Conservation (phyloP, 2,797 vertebrate genomes). For the Petrocephalus schoutedeni region DNA sequence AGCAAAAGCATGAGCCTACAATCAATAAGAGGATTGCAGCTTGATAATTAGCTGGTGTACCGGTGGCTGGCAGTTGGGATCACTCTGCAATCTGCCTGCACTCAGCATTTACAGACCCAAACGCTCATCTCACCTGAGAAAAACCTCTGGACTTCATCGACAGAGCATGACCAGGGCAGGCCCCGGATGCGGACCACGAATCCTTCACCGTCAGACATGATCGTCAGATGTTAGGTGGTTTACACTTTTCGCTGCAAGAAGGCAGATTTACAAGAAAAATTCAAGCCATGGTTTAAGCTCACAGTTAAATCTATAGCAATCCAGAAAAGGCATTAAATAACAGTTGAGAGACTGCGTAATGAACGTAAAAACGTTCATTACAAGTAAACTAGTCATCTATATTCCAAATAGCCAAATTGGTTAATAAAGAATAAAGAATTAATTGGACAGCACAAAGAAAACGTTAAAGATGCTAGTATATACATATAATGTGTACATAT, state of each 20-base stretch:
- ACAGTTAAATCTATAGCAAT: background rate
- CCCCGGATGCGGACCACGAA: constrained; percentile 79
- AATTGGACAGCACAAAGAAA: background rate
- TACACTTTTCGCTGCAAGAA: background rate
- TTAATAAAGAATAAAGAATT: background rate
- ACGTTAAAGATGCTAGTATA: background rate
- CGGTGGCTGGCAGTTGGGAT: background rate
- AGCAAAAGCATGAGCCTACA: background rate
- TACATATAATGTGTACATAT: no score
- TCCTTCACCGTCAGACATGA: constrained; percentile 66
- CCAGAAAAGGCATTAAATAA: background rate
- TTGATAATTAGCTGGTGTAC: background rate
- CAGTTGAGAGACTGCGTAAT: no score
- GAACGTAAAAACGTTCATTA: background rate
- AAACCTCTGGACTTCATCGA: constrained; percentile 75
- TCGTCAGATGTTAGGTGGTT: background rate
- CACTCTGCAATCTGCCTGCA: background rate
- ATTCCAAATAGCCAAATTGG: background rate
- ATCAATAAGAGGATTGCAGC: background rate
- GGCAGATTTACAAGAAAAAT: background rate
- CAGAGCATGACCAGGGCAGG: constrained; percentile 80
- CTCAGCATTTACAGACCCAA: background rate
- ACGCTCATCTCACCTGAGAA: constrained; percentile 61
- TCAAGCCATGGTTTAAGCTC: background rate
- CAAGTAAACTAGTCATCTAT: background rate